phyloP scores from a whole-genome alignment of 2,113 vertebrate species.

The Saccopteryx leptura region DNA sequence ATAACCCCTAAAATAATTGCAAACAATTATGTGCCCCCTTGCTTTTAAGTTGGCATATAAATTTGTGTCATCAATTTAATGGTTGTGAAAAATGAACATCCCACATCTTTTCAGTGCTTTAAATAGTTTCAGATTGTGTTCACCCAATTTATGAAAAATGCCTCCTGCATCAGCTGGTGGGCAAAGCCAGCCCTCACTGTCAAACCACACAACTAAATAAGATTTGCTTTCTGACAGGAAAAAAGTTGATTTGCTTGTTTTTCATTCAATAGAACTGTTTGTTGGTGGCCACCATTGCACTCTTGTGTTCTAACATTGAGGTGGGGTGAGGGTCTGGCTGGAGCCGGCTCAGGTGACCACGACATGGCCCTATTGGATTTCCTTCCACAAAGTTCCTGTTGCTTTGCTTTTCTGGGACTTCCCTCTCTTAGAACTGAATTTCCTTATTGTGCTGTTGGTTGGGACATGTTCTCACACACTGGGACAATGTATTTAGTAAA shows the following conservation, averaged over 20 bases:
- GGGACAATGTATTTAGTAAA: background rate
- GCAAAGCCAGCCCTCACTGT: background rate
- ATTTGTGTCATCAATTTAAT: background rate
- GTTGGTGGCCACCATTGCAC: background rate
- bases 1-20: background rate
- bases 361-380: background rate
- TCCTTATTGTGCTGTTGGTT: background rate
- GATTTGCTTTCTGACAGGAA: background rate
- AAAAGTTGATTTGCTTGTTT: background rate
- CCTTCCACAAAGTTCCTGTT: background rate
- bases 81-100: background rate
- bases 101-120: background rate
- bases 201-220: background rate
- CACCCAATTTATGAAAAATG: background rate
- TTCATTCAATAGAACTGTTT: background rate
- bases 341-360: background rate
- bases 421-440: background rate
- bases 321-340: background rate
- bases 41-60: background rate
- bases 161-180: accelerated
- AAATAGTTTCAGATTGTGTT: background rate
- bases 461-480: background rate
- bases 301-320: background rate
- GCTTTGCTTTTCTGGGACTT: background rate
- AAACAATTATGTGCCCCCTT: background rate